phyloP scores from a whole-genome alignment of 2,888 invertebrate species.

The Proisotoma minuta region DNA sequence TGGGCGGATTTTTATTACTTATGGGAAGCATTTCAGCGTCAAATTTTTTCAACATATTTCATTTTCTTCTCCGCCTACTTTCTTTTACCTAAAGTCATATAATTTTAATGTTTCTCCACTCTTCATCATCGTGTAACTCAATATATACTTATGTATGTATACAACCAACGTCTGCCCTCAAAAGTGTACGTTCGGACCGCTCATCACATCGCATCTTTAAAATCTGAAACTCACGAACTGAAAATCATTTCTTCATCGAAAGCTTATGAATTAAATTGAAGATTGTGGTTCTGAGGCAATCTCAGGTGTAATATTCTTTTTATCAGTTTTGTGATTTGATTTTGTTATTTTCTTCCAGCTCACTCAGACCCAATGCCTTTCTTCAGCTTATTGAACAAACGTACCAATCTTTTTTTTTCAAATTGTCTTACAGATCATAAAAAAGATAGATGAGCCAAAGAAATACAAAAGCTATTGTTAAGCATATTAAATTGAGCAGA shows the following conservation, averaged over 20 bases:
- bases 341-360: too few species aligned
- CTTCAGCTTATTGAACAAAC: too few species aligned
- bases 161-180: neutral
- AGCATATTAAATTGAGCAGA: conserved; percentile 6
- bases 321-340: too few species aligned
- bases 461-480: neutral
- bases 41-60: conserved; percentile 41
- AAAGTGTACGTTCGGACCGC: neutral
- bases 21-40: conserved; percentile 37
- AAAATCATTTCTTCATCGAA: neutral
- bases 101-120: neutral
- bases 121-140: neutral
- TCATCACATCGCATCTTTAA: neutral
- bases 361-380: too few species aligned
- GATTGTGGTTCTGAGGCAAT: neutral
- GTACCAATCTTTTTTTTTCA: too few species aligned
- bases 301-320: too few species aligned
- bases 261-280: neutral
- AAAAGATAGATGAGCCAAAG: neutral
- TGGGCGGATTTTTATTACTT: conserved; percentile 28
- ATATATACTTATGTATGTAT: too few species aligned
- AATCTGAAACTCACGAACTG: neutral
- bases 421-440: too few species aligned
- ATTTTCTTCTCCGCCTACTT: conserved; percentile 22
- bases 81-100: conserved; percentile 4